Conservation (phyloP, 2,113 vertebrate genomes). For the Charina bottae region DNA sequence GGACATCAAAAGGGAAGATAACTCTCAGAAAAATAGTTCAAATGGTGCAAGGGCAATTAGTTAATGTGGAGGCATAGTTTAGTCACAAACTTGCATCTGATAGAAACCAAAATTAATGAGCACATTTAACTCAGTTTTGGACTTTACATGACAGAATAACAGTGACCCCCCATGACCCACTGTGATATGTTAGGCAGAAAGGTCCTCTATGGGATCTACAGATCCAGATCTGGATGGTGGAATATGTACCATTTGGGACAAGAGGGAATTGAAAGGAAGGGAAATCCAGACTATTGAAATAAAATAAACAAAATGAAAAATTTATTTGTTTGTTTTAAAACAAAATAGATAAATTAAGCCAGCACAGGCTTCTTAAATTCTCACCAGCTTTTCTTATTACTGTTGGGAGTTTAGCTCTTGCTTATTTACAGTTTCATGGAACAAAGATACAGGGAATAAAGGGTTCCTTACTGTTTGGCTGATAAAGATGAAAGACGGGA, state of each 20-base stretch:
- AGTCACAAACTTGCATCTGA: background rate
- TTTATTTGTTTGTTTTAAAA: conserved; percentile 13
- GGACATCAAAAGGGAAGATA: background rate
- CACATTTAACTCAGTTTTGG: background rate
- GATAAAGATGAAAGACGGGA: conserved; percentile 46
- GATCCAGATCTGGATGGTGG: background rate
- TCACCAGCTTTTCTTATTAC: conserved; percentile 34
- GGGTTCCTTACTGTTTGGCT: conserved; percentile 30
- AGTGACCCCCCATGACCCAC: background rate
- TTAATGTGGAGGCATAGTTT: background rate
- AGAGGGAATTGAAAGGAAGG: too few species aligned
- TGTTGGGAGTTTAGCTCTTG: conserved; percentile 31
- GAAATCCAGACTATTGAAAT: conserved; percentile 15
- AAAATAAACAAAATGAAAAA: conserved; percentile 9
- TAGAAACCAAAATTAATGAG: background rate
- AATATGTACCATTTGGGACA: background rate
- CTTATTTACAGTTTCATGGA: conserved; percentile 51
- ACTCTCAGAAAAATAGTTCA: background rate
- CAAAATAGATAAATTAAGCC: conserved; percentile 2
- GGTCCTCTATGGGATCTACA: background rate
- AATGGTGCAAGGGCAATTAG: background rate
- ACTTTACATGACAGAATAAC: background rate
- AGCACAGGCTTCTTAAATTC: conserved; percentile 17
- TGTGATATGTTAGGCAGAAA: background rate
- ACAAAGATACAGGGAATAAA: conserved; percentile 42